Base-by-base conservation (phyloP, 2,113 vertebrate species). In the Leucoraja erinaceus region DNA sequence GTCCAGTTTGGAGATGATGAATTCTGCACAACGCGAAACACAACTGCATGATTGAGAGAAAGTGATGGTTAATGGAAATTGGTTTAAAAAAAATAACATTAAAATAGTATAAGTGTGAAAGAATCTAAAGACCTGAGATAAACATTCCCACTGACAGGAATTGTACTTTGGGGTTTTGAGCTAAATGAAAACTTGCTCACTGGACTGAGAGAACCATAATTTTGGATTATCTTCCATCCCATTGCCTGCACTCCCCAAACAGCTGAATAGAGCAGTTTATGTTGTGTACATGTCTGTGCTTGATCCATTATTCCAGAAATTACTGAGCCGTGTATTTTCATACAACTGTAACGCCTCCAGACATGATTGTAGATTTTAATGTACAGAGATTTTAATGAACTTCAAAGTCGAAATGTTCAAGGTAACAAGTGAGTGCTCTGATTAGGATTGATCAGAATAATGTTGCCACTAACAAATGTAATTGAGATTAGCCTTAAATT, bases 401-500 rank as follows among this genome's bases (percentile, higher is more conserved):
- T 91, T 91, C 68, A 91, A 72, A 91, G 90, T 91, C 38, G 33
- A 38, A 68, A 68, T 91, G 90, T 91, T 33, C 66, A 91, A 91
- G 38, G 68, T 91, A 91, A 74, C 86, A 95, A 95, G 94, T 94
- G 93, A 86, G 93, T 95, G 94, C 95, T 96, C 94, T 94, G 94
- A 95, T 94, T 95, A 94, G 93, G 94, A 93, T 96, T 96, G 96
- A 91, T 91, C 90, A 74, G 68, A 70, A 74, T 91, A 91, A 72
- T 72, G 38, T 91, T 97, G 97, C 96, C 97, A 95, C 96, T 94
- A 96, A 94, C 95, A 96, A 96, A 96, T 96, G 95, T 95, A 96
- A 95, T 96, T 96, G 68, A 93, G 94, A 95, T 96, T 96, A 97
- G 96, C 96, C 97, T 97, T 97, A 97, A 96, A 91, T 74, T 31